Percentiles rank a stretch among this genome's conserved stretches.
Conservation (phyloP, 2,797 vertebrate species). For the Onychomys torridus region DNA sequence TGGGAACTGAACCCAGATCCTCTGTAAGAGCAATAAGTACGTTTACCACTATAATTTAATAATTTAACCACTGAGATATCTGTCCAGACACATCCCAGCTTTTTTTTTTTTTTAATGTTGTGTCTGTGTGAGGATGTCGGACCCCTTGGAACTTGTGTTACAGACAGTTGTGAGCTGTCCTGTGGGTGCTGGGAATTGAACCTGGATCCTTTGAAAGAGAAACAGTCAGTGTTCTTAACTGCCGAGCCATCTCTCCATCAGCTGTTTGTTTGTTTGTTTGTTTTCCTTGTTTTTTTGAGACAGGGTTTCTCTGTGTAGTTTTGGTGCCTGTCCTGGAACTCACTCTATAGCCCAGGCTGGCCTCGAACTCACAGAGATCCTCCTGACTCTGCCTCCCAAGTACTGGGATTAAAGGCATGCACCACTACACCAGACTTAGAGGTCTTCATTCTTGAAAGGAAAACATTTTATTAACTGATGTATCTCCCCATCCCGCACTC, state of each 20-base stretch:
- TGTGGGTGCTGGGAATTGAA: background rate
- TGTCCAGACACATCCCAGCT: background rate
- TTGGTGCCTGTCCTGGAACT: background rate
- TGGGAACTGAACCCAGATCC: background rate
- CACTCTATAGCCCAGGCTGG: background rate
- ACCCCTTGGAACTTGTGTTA: background rate
- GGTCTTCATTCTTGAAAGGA: background rate
- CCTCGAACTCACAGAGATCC: background rate
- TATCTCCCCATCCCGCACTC: fast-evolving
- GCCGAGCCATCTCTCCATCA: background rate
- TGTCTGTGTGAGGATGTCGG: background rate
- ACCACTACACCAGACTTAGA: background rate
- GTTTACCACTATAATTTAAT: background rate
- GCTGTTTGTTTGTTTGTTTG: too few relatives aligned
- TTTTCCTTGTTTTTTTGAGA: background rate
- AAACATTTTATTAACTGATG: background rate
- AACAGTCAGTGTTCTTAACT: background rate
- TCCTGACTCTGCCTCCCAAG: background rate
- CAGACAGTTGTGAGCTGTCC: background rate
- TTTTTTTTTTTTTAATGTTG: background rate
- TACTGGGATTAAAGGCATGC: background rate
- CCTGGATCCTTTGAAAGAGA: background rate
- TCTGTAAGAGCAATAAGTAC: background rate
- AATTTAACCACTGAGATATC: too few relatives aligned
- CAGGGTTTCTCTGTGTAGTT: background rate